Evolutionary conservation across 2,888 invertebrate species (phyloP).

Genomic region (Drosophila formosana): DNA sequence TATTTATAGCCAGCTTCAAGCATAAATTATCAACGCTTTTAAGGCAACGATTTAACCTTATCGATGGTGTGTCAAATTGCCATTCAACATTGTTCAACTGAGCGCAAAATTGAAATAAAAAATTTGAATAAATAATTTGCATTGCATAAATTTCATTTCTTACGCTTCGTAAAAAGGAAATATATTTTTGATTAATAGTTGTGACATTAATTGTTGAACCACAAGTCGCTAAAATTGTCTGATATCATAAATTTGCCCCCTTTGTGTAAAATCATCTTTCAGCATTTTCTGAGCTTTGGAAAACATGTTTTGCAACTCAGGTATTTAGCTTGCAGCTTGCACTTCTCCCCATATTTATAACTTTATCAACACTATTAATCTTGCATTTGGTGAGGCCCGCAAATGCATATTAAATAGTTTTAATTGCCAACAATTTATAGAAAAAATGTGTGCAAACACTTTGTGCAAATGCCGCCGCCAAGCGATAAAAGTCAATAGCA

Average conservation of each 20-base stretch:
- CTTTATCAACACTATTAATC: slow-evolving; percentile 20
- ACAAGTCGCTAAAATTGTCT: too few relatives aligned
- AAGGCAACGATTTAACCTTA: slow-evolving; percentile 1
- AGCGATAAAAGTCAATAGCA: slow-evolving; percentile 61
- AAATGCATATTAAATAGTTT: slow-evolving; percentile 41
- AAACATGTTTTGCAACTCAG: not conserved
- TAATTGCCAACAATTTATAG: slow-evolving; percentile 66
- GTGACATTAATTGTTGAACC: not conserved
- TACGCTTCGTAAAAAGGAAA: not conserved
- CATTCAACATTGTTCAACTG: not conserved
- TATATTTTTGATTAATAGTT: not conserved
- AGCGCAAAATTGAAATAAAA: not conserved
- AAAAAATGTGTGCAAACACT: slow-evolving; percentile 49
- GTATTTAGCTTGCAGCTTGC: not conserved
- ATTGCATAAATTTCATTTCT: not conserved
- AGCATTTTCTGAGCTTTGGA: not conserved
- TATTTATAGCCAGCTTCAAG: not conserved
- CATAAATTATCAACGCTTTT: not conserved
- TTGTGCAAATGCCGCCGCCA: slow-evolving; percentile 63
- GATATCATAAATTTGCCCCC: too few relatives aligned
- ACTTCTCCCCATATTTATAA: slow-evolving; percentile 2
- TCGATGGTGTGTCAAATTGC: slow-evolving; percentile 5
- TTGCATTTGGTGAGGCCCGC: slow-evolving; percentile 2
- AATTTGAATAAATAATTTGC: not conserved
- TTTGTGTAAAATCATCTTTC: not conserved